A percentile compares a stretch with the other conserved stretches of the same genome.
phyloP scores from a whole-genome alignment of 2,113 vertebrate species.

The Agelaius tricolor region DNA sequence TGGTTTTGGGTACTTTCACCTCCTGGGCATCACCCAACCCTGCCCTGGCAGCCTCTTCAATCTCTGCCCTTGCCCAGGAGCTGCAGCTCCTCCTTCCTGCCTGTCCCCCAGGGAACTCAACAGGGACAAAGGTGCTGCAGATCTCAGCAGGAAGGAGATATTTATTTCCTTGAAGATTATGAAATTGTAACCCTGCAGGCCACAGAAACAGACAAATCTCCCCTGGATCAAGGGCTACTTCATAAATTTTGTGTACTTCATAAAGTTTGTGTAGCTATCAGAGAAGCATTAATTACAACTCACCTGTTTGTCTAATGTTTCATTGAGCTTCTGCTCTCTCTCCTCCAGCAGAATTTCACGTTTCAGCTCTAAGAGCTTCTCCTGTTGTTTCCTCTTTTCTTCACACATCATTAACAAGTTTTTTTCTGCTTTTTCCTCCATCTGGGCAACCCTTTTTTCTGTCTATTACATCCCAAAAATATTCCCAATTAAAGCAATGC shows the following conservation, averaged over 20 bases:
- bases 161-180: background rate
- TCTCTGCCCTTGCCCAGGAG: background rate
- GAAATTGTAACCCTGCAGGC: background rate
- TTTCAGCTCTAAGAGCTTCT: slow-evolving; percentile 67
- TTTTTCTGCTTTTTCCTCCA: slow-evolving; percentile 78
- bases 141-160: background rate
- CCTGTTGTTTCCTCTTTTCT: slow-evolving; percentile 70
- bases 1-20: background rate
- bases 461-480: slow-evolving; percentile 67
- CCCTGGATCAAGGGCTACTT: background rate
- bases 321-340: slow-evolving; percentile 63
- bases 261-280: background rate
- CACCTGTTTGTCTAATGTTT: slow-evolving; percentile 82
- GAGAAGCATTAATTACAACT: background rate
- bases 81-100: background rate
- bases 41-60: background rate
- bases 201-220: background rate
- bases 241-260: no score
- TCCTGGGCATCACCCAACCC: background rate
- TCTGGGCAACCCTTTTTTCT: slow-evolving; percentile 62
- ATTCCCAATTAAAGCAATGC: background rate
- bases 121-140: background rate
- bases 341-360: slow-evolving; percentile 61
- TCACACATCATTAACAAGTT: slow-evolving; percentile 70
- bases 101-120: background rate